Evolutionary conservation across 2,113 vertebrate genomes (phyloP), one percentile per base, ranked within the genome.

Genomic region (Salvelinus fontinalis): DNA sequence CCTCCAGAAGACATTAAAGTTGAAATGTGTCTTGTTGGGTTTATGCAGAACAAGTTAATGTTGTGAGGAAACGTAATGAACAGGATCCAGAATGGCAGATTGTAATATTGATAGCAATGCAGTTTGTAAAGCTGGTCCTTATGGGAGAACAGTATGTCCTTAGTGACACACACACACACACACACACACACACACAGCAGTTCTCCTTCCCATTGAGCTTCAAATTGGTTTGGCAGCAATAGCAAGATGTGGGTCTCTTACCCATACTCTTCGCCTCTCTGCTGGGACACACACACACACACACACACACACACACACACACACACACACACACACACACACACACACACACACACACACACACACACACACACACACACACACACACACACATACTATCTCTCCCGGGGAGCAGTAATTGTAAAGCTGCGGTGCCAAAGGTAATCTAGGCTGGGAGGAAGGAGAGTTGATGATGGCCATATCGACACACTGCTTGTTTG

Each of bases 391-490:
- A 64, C 29, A 0, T 4, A 4, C 29, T 29, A 3, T 4, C 44
- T 77, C 51, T 77, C 66, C 79, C 26, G 67, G 74, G 80, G 77
- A 80, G 67, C 29, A 74, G 79, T 85, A 79, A 81, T 84, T 79
- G 82, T 73, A 77, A 84, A 80, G 78, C 80, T 69, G 18, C 62
- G 79, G 83, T 91, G 85, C 82, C 87, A 85, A 84, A 89, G 84
- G 88, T 92, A 93, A 89, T 91, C 84, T 87, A 89, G 87, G 90
- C 88, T 81, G 73, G 74, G 79, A 89, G 89, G 39, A 44, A 44
- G 39, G 89, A 82, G 75, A 83, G 82, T 81, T 62, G 85, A 89
- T 93, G 92, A 94, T 90, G 83, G 86, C 85, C 84, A 86, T 87
- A 88, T 86, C 84, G 89, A 88, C 79, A 79, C 84, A 86, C 74